phyloP scores from a whole-genome alignment of 2,888 invertebrate genomes.

The Stenurella melanura region DNA sequence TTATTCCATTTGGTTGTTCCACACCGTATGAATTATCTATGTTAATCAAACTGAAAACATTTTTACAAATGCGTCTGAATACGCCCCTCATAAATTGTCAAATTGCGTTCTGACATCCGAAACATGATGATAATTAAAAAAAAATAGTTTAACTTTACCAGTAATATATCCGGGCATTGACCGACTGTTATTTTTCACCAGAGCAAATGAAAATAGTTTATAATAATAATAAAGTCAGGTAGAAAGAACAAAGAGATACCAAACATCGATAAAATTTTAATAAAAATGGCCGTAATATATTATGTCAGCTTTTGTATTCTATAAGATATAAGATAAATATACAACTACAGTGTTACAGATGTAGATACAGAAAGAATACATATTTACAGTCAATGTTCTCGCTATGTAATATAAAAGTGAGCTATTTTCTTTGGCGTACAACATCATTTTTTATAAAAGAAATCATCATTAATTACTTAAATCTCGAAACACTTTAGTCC shows the following conservation, averaged over 20 bases:
- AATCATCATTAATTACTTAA: constrained; percentile 37
- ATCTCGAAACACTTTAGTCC: constrained; percentile 32
- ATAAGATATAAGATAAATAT: constrained; percentile 56
- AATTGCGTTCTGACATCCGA: no score
- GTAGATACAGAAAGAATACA: constrained; percentile 52
- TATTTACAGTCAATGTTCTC: constrained; percentile 47
- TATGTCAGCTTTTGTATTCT: constrained; percentile 58
- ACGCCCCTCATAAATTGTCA: no score
- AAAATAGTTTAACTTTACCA: background rate
- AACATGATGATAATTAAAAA: no score
- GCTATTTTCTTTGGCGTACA: constrained; percentile 15
- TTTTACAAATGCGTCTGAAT: no score
- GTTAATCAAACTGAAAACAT: no score
- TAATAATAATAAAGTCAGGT: constrained; percentile 46
- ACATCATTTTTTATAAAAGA: constrained; percentile 36
- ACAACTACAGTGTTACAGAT: constrained; percentile 52
- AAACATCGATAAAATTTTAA: constrained; percentile 54
- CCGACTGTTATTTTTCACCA: constrained; percentile 35
- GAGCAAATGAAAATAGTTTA: constrained; percentile 43
- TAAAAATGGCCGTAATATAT: constrained; percentile 58
- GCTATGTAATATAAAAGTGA: constrained; percentile 43
- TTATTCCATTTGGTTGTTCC: no score
- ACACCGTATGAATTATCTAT: no score
- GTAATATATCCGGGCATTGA: constrained; percentile 9
- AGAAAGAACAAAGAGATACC: constrained; percentile 56